Conservation (phyloP, 2,888 invertebrate genomes). For the Agonopterix heracliana region DNA sequence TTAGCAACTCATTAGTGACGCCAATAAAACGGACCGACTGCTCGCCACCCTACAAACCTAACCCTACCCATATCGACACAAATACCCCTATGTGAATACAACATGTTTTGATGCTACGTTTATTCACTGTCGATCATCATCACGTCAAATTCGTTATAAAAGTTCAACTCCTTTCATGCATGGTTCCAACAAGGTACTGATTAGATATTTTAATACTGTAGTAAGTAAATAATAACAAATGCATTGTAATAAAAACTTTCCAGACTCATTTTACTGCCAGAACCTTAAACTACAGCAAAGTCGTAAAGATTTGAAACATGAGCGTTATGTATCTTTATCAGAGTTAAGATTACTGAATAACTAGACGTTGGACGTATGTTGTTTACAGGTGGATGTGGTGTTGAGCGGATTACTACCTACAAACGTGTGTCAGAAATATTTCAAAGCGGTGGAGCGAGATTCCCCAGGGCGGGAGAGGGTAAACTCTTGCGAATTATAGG, state of each 20-base stretch:
- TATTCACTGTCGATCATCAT: not conserved
- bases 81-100: not conserved
- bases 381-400: no score
- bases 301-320: not conserved
- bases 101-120: not conserved
- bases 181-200: no score
- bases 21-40: constrained; percentile 65
- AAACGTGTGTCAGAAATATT: constrained; percentile 47
- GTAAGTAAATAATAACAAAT: no score
- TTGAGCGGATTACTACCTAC: not conserved
- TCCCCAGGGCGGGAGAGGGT: constrained; percentile 56
- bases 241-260: constrained; percentile 4
- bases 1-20: constrained; percentile 76
- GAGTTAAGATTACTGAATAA: not conserved
- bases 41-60: constrained; percentile 25
- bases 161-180: no score
- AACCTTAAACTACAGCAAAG: not conserved
- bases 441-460: constrained; percentile 48
- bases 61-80: constrained; percentile 12
- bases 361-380: not conserved
- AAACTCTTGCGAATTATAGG: constrained; percentile 69
- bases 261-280: constrained; percentile 3
- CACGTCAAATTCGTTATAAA: no score
- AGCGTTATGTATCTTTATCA: not conserved
- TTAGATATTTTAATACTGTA: no score